Evolutionary conservation across 2,888 invertebrate species (phyloP), one percentile per base, ranked within the genome.

Genomic region (Gisinianus flammeolus): DNA sequence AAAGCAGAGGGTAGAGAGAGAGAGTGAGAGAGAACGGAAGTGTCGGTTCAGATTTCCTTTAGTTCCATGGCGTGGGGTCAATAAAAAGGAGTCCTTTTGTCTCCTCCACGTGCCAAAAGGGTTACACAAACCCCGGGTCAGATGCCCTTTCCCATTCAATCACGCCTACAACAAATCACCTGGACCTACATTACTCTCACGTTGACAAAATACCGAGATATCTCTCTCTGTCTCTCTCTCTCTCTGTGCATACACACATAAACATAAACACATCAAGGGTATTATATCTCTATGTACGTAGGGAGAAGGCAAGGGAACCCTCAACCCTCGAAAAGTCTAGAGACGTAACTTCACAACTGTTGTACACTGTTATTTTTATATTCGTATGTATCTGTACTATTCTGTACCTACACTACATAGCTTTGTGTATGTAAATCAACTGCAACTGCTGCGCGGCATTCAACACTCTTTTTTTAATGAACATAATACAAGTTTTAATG

Each of bases 91-190:
- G 69, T 67, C 70, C 81, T 71, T 71, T 79, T 75, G 75, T 78
- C 67, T 52, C 70, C 71, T 77, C 80, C 82, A 81, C 80, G 83
- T 81, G 83, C 80, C 80, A 79, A 81, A 80, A 80, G 80, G 79
- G 76, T 83, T 80, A 79, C 54, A 56, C 10, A 22, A 30, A 31
- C n/a, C 16, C 77, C 69, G 76, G 79, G 76, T 81, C 78, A 78
- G 54, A 72, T 72, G 72, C 72, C 70, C 54, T 54, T 58, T 72
- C 78, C 76, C 58, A 26, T 71, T 73, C 44, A 76, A 75, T 79
- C 79, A 77, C 79, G 79, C 79, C 77, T 72, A 79, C 79, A 75
- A 76, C 72, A 79, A 73, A 79, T 76, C 79, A 77, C 77, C 77
- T 77, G 77, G 77, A 72, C 76, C 62, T 54, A 76, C 33, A 74